phyloP scores from a whole-genome alignment of 2,797 vertebrate genomes.

The Pyrocephalus nanus region DNA sequence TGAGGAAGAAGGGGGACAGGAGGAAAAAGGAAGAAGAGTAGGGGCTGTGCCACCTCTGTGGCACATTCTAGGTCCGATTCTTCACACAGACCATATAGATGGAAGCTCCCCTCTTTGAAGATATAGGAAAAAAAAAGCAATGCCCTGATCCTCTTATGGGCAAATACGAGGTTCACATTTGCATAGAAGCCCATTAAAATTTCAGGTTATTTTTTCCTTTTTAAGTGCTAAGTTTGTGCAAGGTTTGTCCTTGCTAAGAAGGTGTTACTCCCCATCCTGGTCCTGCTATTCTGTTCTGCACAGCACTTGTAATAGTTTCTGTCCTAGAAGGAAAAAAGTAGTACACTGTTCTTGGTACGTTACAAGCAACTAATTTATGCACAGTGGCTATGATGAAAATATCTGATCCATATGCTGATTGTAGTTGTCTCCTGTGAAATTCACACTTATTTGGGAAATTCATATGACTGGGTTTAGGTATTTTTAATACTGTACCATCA shows the following conservation, averaged over 20 bases:
- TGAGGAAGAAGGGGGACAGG: not conserved
- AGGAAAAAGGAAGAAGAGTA: not conserved
- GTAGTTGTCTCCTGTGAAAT: constrained; percentile 21
- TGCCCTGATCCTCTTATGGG: not conserved
- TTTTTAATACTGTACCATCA: constrained; percentile 62
- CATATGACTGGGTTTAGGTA: not conserved
- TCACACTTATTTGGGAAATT: constrained; percentile 22
- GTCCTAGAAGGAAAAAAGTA: not conserved
- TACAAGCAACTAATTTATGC: not conserved
- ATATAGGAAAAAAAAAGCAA: not conserved
- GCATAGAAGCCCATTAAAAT: not conserved
- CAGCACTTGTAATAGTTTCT: not conserved
- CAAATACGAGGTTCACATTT: not conserved
- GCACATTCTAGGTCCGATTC: not conserved
- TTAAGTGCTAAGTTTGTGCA: not conserved
- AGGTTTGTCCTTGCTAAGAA: not conserved
- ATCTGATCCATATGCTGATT: no score
- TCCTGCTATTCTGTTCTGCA: not conserved
- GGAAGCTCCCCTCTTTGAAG: not conserved
- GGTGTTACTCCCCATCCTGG: not conserved
- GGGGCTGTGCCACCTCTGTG: not conserved
- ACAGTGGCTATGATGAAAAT: not conserved
- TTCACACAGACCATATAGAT: not conserved
- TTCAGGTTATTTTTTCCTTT: not conserved
- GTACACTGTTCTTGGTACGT: not conserved